phyloP scores from a whole-genome alignment of 2,113 vertebrate species.

The Regulus satrapa region DNA sequence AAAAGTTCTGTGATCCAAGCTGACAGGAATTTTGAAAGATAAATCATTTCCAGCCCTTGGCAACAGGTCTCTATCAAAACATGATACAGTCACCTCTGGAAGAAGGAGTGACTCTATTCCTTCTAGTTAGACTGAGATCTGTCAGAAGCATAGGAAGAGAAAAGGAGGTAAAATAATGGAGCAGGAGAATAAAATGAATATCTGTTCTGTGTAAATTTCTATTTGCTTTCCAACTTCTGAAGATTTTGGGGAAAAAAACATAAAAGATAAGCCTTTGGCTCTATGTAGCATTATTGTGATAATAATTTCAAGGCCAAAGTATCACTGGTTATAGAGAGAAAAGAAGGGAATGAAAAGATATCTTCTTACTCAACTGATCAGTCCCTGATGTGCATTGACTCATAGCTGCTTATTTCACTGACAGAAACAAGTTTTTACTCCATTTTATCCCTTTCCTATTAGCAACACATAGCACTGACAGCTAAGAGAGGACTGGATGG shows the following conservation, averaged over 20 bases:
- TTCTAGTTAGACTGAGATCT: neutral
- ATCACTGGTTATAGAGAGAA: neutral
- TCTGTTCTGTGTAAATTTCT: neutral
- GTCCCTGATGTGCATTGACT: slow-evolving; percentile 13
- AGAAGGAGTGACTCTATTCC: neutral
- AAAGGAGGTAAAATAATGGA: neutral
- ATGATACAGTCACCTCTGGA: neutral
- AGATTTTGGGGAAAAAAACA: neutral
- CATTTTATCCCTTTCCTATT: neutral
- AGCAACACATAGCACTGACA: neutral
- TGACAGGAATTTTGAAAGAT: neutral
- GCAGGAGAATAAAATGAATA: neutral
- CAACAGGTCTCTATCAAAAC: neutral
- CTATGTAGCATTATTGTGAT: neutral
- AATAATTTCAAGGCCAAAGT: neutral
- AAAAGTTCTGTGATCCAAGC: neutral
- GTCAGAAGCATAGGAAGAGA: neutral
- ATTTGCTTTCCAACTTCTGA: neutral
- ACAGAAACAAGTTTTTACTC: slow-evolving; percentile 22
- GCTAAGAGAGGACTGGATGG: neutral
- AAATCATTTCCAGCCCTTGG: neutral
- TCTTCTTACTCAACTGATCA: slow-evolving; percentile 11
- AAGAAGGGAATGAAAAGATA: neutral
- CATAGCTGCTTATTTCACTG: slow-evolving; percentile 18
- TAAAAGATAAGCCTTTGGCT: neutral